phyloP scores from a whole-genome alignment of 2,113 vertebrate species.

The Ptilonorhynchus violaceus region DNA sequence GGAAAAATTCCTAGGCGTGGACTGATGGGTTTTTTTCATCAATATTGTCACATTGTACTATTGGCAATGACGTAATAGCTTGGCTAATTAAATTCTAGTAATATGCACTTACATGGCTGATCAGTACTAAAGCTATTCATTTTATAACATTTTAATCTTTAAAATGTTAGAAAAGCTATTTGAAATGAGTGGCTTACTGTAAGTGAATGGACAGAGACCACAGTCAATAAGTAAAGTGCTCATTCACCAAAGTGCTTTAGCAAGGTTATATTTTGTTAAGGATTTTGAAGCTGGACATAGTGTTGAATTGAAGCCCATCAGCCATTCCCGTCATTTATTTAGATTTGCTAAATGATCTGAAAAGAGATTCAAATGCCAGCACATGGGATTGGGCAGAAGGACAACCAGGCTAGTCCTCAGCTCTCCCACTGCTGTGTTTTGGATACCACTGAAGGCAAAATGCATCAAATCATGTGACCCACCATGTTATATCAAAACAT shows the following conservation, averaged over 20 bases:
- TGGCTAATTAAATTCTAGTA: conserved; percentile 50
- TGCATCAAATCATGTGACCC: background rate
- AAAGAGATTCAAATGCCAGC: background rate
- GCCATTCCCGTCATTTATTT: background rate
- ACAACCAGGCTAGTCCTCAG: background rate
- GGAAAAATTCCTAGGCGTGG: background rate
- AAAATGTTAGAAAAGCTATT: conserved; percentile 62
- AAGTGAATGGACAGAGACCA: conserved; percentile 50
- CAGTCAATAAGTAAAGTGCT: conserved; percentile 60
- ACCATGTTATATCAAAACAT: background rate
- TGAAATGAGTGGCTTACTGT: conserved; percentile 59
- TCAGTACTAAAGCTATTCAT: conserved; percentile 52
- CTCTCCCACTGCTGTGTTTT: background rate
- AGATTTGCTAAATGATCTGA: conserved; percentile 16
- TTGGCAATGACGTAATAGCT: conserved; percentile 29
- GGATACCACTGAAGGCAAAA: background rate
- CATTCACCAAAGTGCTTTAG: conserved; percentile 50
- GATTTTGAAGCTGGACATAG: conserved; percentile 1
- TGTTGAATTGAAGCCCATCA: conserved; percentile 24
- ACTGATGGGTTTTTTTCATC: background rate
- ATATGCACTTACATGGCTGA: conserved; percentile 33
- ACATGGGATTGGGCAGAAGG: background rate
- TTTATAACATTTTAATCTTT: conserved; percentile 61
- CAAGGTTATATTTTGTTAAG: conserved; percentile 46
- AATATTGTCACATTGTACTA: background rate